Percentiles rank a stretch among this genome's conserved stretches.
These are phyloP conservation scores for Pristionchus pacificus DNA, from an alignment of 1,140 invertebrate species.

Conservation along the genomic window DNA sequence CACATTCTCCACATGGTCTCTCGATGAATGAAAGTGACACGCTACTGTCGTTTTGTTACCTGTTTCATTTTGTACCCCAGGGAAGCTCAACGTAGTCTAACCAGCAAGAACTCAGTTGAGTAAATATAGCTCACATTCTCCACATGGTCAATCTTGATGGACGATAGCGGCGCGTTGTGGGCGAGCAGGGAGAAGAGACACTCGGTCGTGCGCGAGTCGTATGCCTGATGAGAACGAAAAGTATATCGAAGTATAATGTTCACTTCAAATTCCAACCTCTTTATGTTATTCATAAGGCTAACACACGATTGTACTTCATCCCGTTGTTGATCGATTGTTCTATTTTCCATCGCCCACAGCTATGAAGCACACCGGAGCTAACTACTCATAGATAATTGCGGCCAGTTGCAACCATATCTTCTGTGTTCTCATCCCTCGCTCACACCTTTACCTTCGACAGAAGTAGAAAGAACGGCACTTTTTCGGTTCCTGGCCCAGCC, in stretches of 20 bases:
- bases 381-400: not conserved
- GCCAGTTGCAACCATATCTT: no score
- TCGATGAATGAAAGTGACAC: no score
- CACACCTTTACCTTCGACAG: no score
- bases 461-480: no score
- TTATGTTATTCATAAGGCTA: slow-evolving; percentile 29
- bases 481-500: no score
- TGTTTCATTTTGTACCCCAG: no score
- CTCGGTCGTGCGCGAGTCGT: slow-evolving; percentile 21
- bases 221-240: slow-evolving; percentile 33
- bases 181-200: slow-evolving; percentile 37
- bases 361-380: slow-evolving; percentile 13
- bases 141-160: slow-evolving; percentile 27
- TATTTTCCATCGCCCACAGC: slow-evolving; percentile 1
- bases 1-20: no score
- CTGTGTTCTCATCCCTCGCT: no score
- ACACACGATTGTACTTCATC: slow-evolving; percentile 13
- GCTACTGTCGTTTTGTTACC: no score
- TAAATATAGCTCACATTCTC: slow-evolving; percentile 16
- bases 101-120: not conserved
- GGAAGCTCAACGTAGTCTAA: no score
- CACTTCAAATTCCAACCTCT: slow-evolving; percentile 18
- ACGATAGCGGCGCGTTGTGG: slow-evolving; percentile 35
- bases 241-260: not conserved
- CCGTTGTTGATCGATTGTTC: slow-evolving; percentile 12